These are phyloP conservation scores for Remorina albescens DNA, from an alignment of 2,797 vertebrate genomes.

Conservation along the genomic window DNA sequence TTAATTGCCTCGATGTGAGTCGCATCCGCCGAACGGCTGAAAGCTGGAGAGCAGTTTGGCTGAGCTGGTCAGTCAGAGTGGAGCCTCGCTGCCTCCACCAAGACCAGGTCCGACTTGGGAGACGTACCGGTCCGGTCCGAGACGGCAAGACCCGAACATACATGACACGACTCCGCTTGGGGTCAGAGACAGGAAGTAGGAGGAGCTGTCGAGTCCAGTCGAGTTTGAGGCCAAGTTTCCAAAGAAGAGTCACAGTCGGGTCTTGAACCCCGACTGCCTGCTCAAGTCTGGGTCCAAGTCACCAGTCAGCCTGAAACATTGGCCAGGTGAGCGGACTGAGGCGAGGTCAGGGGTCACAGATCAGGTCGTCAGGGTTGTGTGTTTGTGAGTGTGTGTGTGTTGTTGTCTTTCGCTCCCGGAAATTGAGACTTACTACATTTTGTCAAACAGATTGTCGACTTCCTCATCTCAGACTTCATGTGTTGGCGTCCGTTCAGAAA, in stretches of 20 bases:
- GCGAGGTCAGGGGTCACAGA: no score
- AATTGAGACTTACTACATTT: conserved; percentile 49
- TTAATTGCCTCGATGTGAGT: conserved; percentile 46
- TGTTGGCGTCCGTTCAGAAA: conserved; percentile 24
- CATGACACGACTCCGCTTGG: no score
- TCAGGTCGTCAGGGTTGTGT: conserved; percentile 9
- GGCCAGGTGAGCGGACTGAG: no score
- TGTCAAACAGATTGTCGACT: conserved; percentile 55
- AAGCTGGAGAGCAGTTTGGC: conserved; percentile 30
- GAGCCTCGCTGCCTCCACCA: conserved; percentile 22
- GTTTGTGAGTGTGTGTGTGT: conserved; percentile 13
- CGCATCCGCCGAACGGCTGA: conserved; percentile 14
- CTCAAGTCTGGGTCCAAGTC: no score
- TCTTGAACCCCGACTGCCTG: no score
- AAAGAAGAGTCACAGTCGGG: no score
- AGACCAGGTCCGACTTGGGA: background rate
- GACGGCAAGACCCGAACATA: no score
- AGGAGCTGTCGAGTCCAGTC: no score
- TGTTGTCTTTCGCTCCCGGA: conserved; percentile 21
- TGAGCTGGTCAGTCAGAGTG: conserved; percentile 37
- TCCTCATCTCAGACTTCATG: conserved; percentile 3
- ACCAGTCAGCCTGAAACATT: no score
- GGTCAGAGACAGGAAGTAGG: no score
- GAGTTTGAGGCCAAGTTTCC: no score
- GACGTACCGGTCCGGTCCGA: background rate